Conservation (phyloP, 2,113 vertebrate species). For the Myiozetetes cayanensis region DNA sequence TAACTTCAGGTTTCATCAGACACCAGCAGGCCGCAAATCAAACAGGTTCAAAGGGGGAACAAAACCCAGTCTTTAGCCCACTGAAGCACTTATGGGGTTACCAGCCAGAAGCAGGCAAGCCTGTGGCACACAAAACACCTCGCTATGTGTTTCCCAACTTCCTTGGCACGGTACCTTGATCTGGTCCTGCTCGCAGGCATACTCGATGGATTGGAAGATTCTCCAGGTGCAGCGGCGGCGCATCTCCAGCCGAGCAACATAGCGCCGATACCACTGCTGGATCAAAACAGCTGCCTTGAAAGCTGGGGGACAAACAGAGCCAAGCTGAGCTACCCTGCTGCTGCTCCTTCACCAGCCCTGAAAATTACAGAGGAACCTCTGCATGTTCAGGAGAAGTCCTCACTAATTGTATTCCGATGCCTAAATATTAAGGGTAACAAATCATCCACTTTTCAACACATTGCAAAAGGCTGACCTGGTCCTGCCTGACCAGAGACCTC, state of each 20-base stretch:
- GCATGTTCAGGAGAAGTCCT: neutral
- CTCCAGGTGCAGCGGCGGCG: constrained; percentile 90
- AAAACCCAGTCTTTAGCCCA: neutral
- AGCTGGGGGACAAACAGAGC: constrained; percentile 64
- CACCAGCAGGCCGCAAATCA: neutral
- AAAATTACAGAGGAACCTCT: neutral
- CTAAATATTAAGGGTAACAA: neutral
- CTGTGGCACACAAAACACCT: neutral
- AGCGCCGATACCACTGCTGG: constrained; percentile 91
- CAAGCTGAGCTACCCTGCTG: neutral
- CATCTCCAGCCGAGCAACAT: constrained; percentile 86
- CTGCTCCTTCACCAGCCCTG: neutral
- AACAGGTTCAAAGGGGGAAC: neutral
- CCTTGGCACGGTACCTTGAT: constrained; percentile 77
- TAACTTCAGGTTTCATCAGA: neutral
- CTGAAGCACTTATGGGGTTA: neutral
- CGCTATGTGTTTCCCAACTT: neutral
- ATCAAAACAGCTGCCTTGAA: constrained; percentile 88
- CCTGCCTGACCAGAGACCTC: neutral
- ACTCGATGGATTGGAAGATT: constrained; percentile 95
- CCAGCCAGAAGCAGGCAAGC: neutral
- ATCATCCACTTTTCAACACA: neutral
- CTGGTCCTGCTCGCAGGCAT: constrained; percentile 90
- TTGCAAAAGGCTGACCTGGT: neutral
- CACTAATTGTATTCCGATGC: neutral